Evolutionary conservation across 2,797 vertebrate species (phyloP), one percentile per base, ranked within the genome.

Genomic region (Urocyon cinereoargenteus): DNA sequence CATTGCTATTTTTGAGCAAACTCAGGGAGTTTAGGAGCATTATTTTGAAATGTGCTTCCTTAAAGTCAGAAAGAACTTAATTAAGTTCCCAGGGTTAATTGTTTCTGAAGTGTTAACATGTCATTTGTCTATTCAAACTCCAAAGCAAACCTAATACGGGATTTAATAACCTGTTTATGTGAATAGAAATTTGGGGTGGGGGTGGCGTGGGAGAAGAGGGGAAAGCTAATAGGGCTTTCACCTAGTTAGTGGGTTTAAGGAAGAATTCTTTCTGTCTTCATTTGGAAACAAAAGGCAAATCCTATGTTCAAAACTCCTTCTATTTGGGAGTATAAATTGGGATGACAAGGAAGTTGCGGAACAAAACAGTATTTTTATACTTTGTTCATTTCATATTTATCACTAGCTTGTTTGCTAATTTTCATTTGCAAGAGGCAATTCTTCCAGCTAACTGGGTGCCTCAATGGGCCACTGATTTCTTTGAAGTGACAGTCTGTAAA

Each of bases 401-500:
- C 99, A 98, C 98, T 98, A 98, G 99, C 99, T 99, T 99, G 99
- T 99, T 99, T 99, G 99, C 99, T 99, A 99, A 99, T 99, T 99
- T 99, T 99, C 99, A 99, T 99, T 99, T 99, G 99, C 99, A 99
- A 99, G 99, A 99, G 99, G 99, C 99, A 99, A 99, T 99, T 99
- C 99, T 99, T 99, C 98, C 99, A 98, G 98, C 99, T 99, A 99
- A 99, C 99, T 98, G 99, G 99, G 99, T 99, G 99, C 99, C 99
- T 99, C 99, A 99, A 99, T 99, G 99, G 99, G 99, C 99, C 98
- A 98, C 99, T 99, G 99, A 99, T 99, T 99, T 99, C 99, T 99
- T 99, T 99, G 99, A 99, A 99, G 99, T 99, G 99, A 99, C 99
- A 99, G 99, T 99, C 99, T 99, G 99, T 99, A 99, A 99, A 99